phyloP scores from a whole-genome alignment of 2,888 invertebrate genomes.

The Cybosia mesomella region DNA sequence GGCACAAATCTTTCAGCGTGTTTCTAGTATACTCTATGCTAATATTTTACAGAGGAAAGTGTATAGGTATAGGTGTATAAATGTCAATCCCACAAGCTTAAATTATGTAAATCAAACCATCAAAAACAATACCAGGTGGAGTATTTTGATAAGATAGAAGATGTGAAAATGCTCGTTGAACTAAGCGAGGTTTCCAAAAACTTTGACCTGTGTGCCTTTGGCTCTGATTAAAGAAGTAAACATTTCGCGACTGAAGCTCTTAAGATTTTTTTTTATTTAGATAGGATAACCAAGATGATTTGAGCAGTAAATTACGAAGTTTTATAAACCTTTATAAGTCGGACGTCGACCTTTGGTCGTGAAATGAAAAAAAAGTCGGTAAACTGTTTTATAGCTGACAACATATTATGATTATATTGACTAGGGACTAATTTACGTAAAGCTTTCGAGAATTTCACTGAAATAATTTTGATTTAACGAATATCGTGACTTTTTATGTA shows the following conservation, averaged over 20 bases:
- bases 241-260: slow-evolving; percentile 19
- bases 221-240: slow-evolving; percentile 30
- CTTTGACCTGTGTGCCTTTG: slow-evolving; percentile 12
- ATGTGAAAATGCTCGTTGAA: neutral
- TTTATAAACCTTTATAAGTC: slow-evolving; percentile 27
- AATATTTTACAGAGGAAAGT: too few species aligned
- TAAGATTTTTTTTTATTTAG: slow-evolving; percentile 34
- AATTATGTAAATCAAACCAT: neutral
- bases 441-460: neutral
- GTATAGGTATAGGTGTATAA: too few species aligned
- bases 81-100: neutral
- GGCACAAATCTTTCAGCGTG: too few species aligned
- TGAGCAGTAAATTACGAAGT: slow-evolving; percentile 21
- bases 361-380: slow-evolving; percentile 22
- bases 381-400: neutral
- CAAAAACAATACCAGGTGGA: neutral
- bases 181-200: neutral
- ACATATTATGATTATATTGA: neutral
- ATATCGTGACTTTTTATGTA: neutral
- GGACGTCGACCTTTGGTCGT: slow-evolving; percentile 18
- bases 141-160: neutral
- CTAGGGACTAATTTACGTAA: neutral
- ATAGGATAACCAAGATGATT: slow-evolving; percentile 29
- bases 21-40: too few species aligned
- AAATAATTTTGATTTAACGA: neutral